Percentiles rank a stretch among this genome's conserved stretches.
Evolutionary conservation across 2,888 invertebrate species (phyloP).

Genomic region (Scaptomyza flava): DNA sequence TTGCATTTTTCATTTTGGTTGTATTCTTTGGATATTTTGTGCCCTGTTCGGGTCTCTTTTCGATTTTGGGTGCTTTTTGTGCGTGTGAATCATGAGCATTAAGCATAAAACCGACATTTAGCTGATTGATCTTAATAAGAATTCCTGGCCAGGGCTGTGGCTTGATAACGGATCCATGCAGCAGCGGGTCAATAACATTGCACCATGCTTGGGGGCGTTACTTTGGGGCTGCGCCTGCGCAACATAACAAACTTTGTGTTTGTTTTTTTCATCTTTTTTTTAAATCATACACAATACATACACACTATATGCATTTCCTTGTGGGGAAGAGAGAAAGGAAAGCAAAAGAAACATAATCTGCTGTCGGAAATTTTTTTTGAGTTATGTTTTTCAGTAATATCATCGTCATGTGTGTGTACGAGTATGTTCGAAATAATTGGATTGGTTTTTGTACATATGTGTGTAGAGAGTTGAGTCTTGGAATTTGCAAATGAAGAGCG

Average conservation of each 20-base stretch:
- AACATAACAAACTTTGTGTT: constrained; percentile 75
- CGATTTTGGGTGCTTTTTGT: constrained; percentile 59
- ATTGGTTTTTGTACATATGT: constrained; percentile 12
- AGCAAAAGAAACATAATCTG: constrained; percentile 7
- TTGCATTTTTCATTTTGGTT: neutral
- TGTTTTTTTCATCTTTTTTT: constrained; percentile 37
- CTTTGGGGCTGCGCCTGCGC: constrained; percentile 71
- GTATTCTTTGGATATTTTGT: neutral
- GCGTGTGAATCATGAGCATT: constrained; percentile 77
- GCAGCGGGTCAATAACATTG: constrained; percentile 72
- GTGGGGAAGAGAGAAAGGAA: constrained; percentile 3
- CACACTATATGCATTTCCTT: constrained; percentile 36
- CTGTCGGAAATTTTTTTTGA: constrained; percentile 64
- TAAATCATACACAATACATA: neutral
- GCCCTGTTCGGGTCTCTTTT: constrained; percentile 37
- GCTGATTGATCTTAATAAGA: constrained; percentile 80
- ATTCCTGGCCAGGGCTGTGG: constrained; percentile 50
- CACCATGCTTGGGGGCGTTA: constrained; percentile 59
- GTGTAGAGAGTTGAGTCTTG: constrained; percentile 18
- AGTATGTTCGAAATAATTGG: no score
- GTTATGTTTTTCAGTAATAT: constrained; percentile 45
- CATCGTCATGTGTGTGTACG: neutral
- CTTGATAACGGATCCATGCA: constrained; percentile 64
- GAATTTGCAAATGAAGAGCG: constrained; percentile 50
- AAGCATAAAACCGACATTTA: constrained; percentile 80